Evolutionary conservation across 2,797 vertebrate genomes (phyloP), one percentile per base, ranked within the genome.

Genomic region (Enteromius fasciolatus): DNA sequence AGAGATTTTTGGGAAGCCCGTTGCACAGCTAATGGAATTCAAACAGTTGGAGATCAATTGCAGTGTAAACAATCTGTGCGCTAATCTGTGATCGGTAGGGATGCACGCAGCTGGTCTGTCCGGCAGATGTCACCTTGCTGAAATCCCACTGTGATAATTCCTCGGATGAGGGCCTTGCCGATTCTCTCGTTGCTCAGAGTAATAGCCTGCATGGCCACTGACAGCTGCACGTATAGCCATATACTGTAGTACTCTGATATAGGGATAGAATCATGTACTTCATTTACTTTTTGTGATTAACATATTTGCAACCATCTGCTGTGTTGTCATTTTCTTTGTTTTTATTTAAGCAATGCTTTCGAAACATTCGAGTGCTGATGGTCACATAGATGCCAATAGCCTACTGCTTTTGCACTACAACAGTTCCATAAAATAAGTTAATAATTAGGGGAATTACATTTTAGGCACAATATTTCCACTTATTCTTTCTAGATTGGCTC

Each of bases 91-190:
- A 78, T 54, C n/a, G 25, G 64, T 68, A 36, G 67, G 77, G 31
- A 44, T 61, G 33, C 5, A 11, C 23, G 17, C 81, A 80, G 80
- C 67, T 66, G 78, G 59, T 52, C 57, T 39, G 67, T 66, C 61
- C 39, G n/a, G 20, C 63, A 82, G 63, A 85, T 81, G 86, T 85
- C 83, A 87, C 80, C 77, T 85, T 83, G 80, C 75, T 74, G n/a
- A 77, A 74, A 44, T 78, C 64, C 77, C 69, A 54, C 75, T 59
- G 73, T 57, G 74, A 85, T 82, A 73, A 82, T 69, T 69, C 57
- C 31, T 75, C 5, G 4, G 33, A 82, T 68, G 70, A 41, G 46
- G 33, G 31, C 12, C 10, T 36, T 23, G 10, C 4, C 20, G 70
- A 74, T 52, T 48, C 44, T 36, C 54, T 64, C 15, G 25, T 73